phyloP scores from a whole-genome alignment of 2,797 vertebrate species.

The Craterocephalus amniculus region DNA sequence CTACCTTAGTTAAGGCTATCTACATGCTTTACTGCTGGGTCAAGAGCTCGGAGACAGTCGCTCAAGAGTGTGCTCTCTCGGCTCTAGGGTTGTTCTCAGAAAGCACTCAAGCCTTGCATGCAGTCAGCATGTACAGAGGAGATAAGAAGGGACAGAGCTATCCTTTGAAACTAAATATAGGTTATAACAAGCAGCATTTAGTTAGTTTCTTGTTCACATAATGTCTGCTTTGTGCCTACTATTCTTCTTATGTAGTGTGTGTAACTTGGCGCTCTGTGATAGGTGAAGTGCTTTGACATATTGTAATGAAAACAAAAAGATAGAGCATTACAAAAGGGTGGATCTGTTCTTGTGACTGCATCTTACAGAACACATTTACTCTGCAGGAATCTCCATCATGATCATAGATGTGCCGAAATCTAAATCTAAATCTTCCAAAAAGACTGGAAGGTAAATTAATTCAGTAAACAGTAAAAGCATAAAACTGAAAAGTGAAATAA shows the following conservation, averaged over 20 bases:
- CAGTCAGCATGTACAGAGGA: slow-evolving; percentile 66
- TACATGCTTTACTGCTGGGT: slow-evolving; percentile 51
- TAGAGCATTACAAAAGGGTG: slow-evolving; percentile 4
- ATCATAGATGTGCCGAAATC: neutral
- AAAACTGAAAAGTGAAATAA: neutral
- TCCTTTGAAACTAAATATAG: slow-evolving; percentile 78
- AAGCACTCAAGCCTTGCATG: slow-evolving; percentile 70
- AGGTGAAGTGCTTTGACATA: slow-evolving; percentile 38
- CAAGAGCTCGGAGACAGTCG: slow-evolving; percentile 70
- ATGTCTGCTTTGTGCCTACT: slow-evolving; percentile 27
- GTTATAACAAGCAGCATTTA: slow-evolving; percentile 48
- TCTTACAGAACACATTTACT: neutral
- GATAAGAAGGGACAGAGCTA: slow-evolving; percentile 68
- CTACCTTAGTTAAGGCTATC: slow-evolving; percentile 50
- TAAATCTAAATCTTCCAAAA: slow-evolving; percentile 5
- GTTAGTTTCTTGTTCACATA: slow-evolving; percentile 28
- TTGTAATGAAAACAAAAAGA: slow-evolving; percentile 24
- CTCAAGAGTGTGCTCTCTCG: slow-evolving; percentile 69
- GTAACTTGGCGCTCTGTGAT: slow-evolving; percentile 12
- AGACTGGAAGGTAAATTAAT: neutral
- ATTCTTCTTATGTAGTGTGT: slow-evolving; percentile 34
- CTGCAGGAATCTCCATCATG: neutral
- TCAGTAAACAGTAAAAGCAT: slow-evolving; percentile 1
- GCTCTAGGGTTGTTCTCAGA: slow-evolving; percentile 74
- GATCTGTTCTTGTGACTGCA: neutral